phyloP scores from a whole-genome alignment of 2,888 invertebrate genomes.

The Malthinus seriepunctatus region DNA sequence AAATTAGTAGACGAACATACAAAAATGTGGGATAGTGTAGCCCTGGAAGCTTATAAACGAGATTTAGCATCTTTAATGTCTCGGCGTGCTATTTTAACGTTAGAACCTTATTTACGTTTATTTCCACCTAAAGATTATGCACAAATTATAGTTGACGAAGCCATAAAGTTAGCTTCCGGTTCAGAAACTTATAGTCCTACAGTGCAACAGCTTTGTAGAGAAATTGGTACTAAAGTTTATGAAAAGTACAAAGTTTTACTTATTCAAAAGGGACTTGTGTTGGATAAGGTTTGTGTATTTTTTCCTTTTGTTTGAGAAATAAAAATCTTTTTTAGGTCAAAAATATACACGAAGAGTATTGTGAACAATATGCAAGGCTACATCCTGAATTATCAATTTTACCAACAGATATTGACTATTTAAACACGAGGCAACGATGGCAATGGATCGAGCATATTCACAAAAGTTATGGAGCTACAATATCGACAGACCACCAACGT shows the following conservation, averaged over 20 bases:
- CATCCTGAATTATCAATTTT: slow-evolving; percentile 39
- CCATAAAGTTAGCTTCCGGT: slow-evolving; percentile 70
- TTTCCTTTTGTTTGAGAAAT: not conserved
- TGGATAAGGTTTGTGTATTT: slow-evolving; percentile 62
- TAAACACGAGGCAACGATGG: slow-evolving; percentile 74
- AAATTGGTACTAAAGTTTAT: slow-evolving; percentile 72
- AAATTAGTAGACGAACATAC: slow-evolving; percentile 65
- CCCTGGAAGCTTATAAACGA: slow-evolving; percentile 67
- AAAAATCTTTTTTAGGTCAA: slow-evolving; percentile 35
- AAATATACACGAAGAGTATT: slow-evolving; percentile 47
- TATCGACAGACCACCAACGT: slow-evolving; percentile 53
- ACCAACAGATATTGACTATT: slow-evolving; percentile 37
- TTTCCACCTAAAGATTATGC: slow-evolving; percentile 57
- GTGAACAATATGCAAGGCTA: slow-evolving; percentile 41
- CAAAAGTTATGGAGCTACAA: slow-evolving; percentile 42
- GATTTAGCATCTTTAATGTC: slow-evolving; percentile 69
- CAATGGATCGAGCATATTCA: slow-evolving; percentile 63
- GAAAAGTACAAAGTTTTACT: slow-evolving; percentile 67
- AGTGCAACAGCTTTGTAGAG: slow-evolving; percentile 64
- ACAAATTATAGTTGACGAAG: slow-evolving; percentile 69
- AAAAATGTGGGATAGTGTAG: slow-evolving; percentile 66
- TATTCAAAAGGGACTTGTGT: slow-evolving; percentile 66
- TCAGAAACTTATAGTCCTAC: slow-evolving; percentile 81
- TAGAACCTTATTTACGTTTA: slow-evolving; percentile 48
- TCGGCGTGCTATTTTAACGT: slow-evolving; percentile 47